These are phyloP conservation scores for Clusia tigrina DNA, from an alignment of 2,888 invertebrate genomes.

Conservation along the genomic window DNA sequence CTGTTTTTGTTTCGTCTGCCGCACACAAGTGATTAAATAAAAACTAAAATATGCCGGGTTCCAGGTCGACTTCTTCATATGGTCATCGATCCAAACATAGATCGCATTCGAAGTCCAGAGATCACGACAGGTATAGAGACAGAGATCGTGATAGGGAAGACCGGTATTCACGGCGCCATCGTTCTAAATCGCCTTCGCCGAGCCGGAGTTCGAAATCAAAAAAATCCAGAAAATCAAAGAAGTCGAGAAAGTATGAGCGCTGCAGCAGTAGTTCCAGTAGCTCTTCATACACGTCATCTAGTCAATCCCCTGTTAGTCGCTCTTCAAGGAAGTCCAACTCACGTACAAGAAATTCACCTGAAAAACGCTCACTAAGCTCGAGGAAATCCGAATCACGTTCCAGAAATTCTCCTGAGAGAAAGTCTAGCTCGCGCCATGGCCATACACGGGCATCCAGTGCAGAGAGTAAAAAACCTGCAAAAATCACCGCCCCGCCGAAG, in stretches of 20 bases:
- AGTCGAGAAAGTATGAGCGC: conserved; percentile 51
- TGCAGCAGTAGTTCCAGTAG: conserved; percentile 52
- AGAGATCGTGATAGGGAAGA: conserved; percentile 33
- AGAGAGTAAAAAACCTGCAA: conserved; percentile 41
- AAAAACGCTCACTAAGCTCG: conserved; percentile 23
- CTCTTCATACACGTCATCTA: conserved; percentile 40
- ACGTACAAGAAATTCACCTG: too few species aligned
- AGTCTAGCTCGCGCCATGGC: conserved; percentile 29
- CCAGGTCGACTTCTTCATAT: too few species aligned
- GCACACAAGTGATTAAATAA: too few species aligned
- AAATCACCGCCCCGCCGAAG: conserved; percentile 30
- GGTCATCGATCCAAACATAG: too few species aligned
- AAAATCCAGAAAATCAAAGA: conserved; percentile 54
- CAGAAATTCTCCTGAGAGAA: too few species aligned
- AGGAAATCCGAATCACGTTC: conserved; percentile 44
- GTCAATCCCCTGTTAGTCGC: conserved; percentile 38
- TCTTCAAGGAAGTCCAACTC: conserved; percentile 39
- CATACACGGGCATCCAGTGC: conserved; percentile 38
- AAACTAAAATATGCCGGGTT: too few species aligned
- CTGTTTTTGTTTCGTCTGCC: too few species aligned
- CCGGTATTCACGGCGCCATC: conserved; percentile 37
- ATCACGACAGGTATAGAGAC: conserved; percentile 36
- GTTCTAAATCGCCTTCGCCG: conserved; percentile 45
- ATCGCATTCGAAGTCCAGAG: too few species aligned
- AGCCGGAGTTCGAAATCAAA: conserved; percentile 48